Percentiles rank a stretch among this genome's conserved stretches.
These are phyloP conservation scores for Drosophila truncata DNA, from an alignment of 1,140 invertebrate genomes.

Conservation along the genomic window DNA sequence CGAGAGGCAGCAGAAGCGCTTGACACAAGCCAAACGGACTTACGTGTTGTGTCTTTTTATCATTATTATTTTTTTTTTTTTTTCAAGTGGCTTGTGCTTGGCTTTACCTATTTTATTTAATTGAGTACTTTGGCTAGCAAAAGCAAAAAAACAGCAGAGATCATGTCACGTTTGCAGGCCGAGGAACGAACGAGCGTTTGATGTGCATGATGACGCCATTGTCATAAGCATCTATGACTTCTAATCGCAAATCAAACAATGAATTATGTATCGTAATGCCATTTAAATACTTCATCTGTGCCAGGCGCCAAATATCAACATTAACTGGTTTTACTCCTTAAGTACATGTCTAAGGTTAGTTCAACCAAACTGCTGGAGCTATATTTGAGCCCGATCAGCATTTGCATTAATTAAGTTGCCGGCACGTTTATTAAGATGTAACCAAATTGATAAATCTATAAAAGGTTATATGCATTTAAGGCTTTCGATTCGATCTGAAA, in stretches of 20 bases:
- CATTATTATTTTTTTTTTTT: no score
- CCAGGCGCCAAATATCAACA: constrained; percentile 34
- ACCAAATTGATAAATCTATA: constrained; percentile 20
- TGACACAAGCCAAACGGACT: constrained; percentile 54
- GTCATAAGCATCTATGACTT: constrained; percentile 46
- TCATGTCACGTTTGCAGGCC: constrained; percentile 57
- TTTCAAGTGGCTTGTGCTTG: constrained; percentile 10
- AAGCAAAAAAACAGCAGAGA: constrained; percentile 20
- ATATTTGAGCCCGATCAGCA: constrained; percentile 1
- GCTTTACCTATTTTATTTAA: constrained; percentile 74
- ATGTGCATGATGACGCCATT: constrained; percentile 55
- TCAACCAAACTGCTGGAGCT: constrained; percentile 9
- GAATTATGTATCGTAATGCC: constrained; percentile 71
- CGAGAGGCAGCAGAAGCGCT: constrained; percentile 26
- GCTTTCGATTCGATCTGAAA: neutral
- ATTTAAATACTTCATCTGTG: constrained; percentile 15
- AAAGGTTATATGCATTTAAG: constrained; percentile 14
- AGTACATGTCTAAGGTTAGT: constrained; percentile 43
- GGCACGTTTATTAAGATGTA: constrained; percentile 40
- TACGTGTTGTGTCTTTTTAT: constrained; percentile 25
- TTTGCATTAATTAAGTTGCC: constrained; percentile 64
- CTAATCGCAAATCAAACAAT: constrained; percentile 70
- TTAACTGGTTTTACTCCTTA: constrained; percentile 26
- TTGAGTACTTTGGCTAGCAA: constrained; percentile 56
- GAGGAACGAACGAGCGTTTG: constrained; percentile 22